Evolutionary conservation across 2,888 invertebrate species (phyloP).

Genomic region (Eupeodes luniger): DNA sequence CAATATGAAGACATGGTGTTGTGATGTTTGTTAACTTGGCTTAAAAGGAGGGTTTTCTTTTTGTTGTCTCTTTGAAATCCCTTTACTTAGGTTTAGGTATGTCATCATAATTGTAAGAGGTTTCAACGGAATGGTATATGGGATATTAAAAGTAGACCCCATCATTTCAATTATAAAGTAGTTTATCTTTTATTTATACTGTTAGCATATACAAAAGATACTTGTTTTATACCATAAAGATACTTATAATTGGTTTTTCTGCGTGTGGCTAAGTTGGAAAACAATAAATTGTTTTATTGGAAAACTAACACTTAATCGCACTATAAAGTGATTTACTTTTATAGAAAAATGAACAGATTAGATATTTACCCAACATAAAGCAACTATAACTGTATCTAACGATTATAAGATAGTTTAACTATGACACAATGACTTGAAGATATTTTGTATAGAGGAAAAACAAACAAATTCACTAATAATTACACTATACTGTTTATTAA

Average conservation of each 20-base stretch:
- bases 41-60: neutral
- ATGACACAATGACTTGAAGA: slow-evolving; percentile 20
- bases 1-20: slow-evolving; percentile 25
- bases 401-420: neutral
- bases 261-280: slow-evolving; percentile 59
- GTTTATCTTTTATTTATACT: slow-evolving; percentile 48
- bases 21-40: slow-evolving; percentile 8
- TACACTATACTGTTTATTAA: slow-evolving; percentile 51
- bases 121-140: neutral
- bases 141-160: slow-evolving; percentile 29
- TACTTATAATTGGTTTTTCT: slow-evolving; percentile 70
- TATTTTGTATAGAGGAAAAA: no score
- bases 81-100: neutral
- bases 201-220: neutral
- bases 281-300: slow-evolving; percentile 49
- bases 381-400: no score
- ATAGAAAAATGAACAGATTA: neutral
- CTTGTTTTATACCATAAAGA: slow-evolving; percentile 44
- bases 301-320: slow-evolving; percentile 72
- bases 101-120: no score
- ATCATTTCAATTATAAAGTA: slow-evolving; percentile 74
- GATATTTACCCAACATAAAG: no score
- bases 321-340: neutral
- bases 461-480: slow-evolving; percentile 56
- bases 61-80: neutral